A percentile compares a stretch with the other conserved stretches of the same genome.
These are phyloP conservation scores for Apodemia hepburni DNA, from an alignment of 2,888 invertebrate genomes.

Conservation along the genomic window DNA sequence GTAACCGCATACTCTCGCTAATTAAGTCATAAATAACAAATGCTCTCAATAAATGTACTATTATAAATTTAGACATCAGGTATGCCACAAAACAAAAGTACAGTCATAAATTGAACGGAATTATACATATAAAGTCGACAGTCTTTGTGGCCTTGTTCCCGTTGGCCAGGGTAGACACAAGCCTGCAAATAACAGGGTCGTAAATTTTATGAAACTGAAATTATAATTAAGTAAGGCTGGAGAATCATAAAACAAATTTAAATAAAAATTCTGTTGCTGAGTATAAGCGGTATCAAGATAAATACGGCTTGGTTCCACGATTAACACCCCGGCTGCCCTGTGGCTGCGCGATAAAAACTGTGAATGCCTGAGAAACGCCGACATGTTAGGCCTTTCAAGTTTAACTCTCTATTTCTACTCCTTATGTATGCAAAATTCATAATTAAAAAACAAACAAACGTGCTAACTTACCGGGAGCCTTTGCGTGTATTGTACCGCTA, in stretches of 20 bases:
- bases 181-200: slow-evolving; percentile 4
- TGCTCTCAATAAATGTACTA: neutral
- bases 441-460: neutral
- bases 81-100: slow-evolving; percentile 1
- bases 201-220: neutral
- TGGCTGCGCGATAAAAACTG: neutral
- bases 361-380: neutral
- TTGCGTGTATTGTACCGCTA: no score
- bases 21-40: no score
- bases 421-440: neutral
- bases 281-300: slow-evolving; percentile 6
- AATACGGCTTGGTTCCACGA: neutral
- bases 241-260: slow-evolving; percentile 3
- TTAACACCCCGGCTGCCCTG: neutral
- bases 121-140: slow-evolving; percentile 3
- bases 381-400: slow-evolving; percentile 1
- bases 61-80: neutral
- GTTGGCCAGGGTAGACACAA: slow-evolving; percentile 4
- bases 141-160: neutral
- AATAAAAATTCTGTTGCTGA: slow-evolving; percentile 9
- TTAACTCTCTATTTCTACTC: neutral
- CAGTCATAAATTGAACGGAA: slow-evolving; percentile 2
- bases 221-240: slow-evolving; percentile 8
- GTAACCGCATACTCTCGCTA: no score
- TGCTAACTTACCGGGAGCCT: no score